phyloP scores from a whole-genome alignment of 92 coral and sea anemone species.

The Heteractis magnifica region DNA sequence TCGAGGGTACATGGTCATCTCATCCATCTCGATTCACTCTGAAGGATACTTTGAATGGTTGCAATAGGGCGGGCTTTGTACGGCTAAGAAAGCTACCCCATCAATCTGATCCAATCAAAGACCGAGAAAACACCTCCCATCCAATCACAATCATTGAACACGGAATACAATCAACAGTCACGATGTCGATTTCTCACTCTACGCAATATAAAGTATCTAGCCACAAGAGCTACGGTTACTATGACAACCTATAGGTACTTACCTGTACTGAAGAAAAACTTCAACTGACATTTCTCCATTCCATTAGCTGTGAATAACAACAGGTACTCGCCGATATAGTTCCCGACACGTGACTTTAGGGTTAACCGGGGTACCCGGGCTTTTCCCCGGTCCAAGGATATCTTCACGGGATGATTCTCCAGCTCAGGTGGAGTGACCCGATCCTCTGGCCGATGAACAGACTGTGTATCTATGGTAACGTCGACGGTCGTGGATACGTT shows the following conservation, averaged over 20 bases:
- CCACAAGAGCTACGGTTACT: background rate
- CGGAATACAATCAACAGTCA: no score
- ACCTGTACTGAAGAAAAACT: constrained; percentile 85
- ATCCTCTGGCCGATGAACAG: constrained; percentile 54
- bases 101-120: no score
- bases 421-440: constrained; percentile 51
- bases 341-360: constrained; percentile 67
- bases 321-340: constrained; percentile 74
- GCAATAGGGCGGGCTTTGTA: no score
- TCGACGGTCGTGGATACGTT: constrained; percentile 46
- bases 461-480: constrained; percentile 52
- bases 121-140: no score
- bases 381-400: constrained; percentile 51
- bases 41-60: no score
- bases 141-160: no score
- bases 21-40: no score
- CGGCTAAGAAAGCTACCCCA: no score
- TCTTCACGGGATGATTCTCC: constrained; percentile 55
- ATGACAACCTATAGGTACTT: background rate
- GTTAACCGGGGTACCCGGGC: constrained; percentile 72
- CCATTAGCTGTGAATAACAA: constrained; percentile 64
- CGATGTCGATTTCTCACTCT: no score
- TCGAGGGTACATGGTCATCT: no score
- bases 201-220: background rate
- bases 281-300: constrained; percentile 43